Conservation (phyloP, 2,888 invertebrate genomes). For the Trichogramma evanescens region DNA sequence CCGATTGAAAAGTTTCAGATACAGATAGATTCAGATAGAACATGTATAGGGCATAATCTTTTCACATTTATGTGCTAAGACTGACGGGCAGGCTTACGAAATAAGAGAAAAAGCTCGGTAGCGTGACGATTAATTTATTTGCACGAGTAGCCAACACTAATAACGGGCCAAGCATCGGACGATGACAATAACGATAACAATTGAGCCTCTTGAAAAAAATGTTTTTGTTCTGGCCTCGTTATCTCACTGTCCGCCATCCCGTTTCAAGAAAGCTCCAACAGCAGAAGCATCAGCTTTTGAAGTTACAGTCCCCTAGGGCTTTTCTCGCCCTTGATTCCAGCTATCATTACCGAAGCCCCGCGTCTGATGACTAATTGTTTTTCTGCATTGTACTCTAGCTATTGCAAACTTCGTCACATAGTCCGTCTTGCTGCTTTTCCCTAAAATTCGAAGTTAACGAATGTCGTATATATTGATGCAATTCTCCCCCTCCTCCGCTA, state of each 20-base stretch:
- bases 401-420: too few species aligned
- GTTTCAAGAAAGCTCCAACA: too few species aligned
- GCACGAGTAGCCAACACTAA: constrained; percentile 30
- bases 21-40: too few species aligned
- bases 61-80: too few species aligned
- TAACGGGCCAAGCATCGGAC: constrained; percentile 32
- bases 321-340: background rate
- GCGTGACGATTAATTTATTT: constrained; percentile 38
- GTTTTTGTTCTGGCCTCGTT: constrained; percentile 27
- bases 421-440: too few species aligned
- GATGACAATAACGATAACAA: constrained; percentile 27
- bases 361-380: constrained; percentile 14
- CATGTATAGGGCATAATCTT: too few species aligned
- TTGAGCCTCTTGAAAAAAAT: constrained; percentile 21
- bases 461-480: too few species aligned
- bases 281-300: background rate
- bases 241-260: constrained; percentile 22
- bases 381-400: constrained; percentile 24
- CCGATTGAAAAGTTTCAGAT: too few species aligned
- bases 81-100: constrained; percentile 7
- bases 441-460: too few species aligned
- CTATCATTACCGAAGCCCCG: background rate
- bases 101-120: background rate
- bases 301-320: constrained; percentile 3
- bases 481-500: too few species aligned